Percentiles rank a stretch among this genome's conserved stretches.
These are phyloP conservation scores for Momotus momota DNA, from an alignment of 2,797 vertebrate species.

Conservation along the genomic window DNA sequence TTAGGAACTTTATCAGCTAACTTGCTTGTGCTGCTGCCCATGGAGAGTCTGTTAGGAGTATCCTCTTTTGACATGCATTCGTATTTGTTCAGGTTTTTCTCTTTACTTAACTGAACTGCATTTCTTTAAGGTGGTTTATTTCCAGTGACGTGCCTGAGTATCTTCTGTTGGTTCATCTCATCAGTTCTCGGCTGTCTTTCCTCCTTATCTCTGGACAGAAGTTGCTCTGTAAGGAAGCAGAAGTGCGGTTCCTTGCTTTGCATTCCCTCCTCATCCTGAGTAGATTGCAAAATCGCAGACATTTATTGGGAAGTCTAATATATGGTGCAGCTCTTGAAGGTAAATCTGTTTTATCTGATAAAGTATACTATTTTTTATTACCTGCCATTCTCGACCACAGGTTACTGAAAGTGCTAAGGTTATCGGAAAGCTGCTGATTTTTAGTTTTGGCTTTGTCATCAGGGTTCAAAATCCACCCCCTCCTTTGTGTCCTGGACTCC, in stretches of 20 bases:
- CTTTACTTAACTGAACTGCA: not conserved
- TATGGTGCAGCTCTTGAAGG: not conserved
- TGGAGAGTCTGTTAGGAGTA: not conserved
- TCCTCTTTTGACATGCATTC: conserved; percentile 3
- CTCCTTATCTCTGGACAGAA: not conserved
- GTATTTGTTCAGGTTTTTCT: conserved; percentile 3
- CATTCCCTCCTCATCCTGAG: not conserved
- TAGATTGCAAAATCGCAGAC: not conserved
- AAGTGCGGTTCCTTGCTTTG: not conserved
- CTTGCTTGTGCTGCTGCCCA: conserved; percentile 35
- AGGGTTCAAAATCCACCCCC: not conserved
- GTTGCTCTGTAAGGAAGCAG: not conserved
- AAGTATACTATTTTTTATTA: not conserved
- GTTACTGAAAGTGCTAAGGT: not conserved
- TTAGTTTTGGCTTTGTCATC: not conserved
- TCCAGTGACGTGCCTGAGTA: not conserved
- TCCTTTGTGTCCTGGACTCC: not conserved
- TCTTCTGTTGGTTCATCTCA: not conserved
- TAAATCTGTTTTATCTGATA: not conserved
- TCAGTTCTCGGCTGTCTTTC: conserved; percentile 6
- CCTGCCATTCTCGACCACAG: not conserved
- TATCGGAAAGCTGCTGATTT: not conserved
- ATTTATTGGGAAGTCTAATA: not conserved
- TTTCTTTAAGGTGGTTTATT: conserved; percentile 5
- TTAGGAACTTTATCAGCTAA: conserved; percentile 40